Evolutionary conservation across 2,888 invertebrate species (phyloP), one percentile per base, ranked within the genome.

Genomic region (Rapana venosa): DNA sequence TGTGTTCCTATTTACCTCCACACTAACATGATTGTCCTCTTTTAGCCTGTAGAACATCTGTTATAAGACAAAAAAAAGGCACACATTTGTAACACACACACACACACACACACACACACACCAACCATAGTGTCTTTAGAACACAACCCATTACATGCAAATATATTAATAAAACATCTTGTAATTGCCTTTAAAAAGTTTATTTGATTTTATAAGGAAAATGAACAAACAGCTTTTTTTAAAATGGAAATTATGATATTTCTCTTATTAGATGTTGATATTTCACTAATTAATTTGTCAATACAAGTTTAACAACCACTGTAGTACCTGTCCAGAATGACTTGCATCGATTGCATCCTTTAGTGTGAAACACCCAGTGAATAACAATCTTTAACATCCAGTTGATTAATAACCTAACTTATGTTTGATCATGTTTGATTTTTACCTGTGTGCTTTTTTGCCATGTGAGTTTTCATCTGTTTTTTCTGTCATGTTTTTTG

Each of bases 391-490:
- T n/a, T 47, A 47, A 47, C 47, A 47, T 47, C 47, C 47, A 5
- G 2, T 47, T 47, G 47, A 47, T 2, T 47, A 47, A 5, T 47
- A 47, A 47, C 47, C 47, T 66, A 66, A 66, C 66, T 26, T 66
- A 22, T 66, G 66, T 66, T 66, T 8, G 11, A 79, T 6, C 47
- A 47, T 83, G 81, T 47, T 36, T 83, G 81, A 83, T 83, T 87
- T 56, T 87, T 74, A 74, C 56, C 87, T 36, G n/a, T 74, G 87
- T 74, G 70, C 56, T 87, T 87, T 47, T 74, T 87, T 36, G 36
- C 74, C 87, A 74, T 87, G 87, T 66, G 66, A 87, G 47, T 87
- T 26, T 83, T 83, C 47, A 74, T 30, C 66, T 74, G 84, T 58
- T 84, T 32, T 84, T 84, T 47, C 30, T 74, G 61, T 61, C 47